These are phyloP conservation scores for Drosophila ironensis DNA, from an alignment of 1,140 invertebrate species.

Conservation along the genomic window DNA sequence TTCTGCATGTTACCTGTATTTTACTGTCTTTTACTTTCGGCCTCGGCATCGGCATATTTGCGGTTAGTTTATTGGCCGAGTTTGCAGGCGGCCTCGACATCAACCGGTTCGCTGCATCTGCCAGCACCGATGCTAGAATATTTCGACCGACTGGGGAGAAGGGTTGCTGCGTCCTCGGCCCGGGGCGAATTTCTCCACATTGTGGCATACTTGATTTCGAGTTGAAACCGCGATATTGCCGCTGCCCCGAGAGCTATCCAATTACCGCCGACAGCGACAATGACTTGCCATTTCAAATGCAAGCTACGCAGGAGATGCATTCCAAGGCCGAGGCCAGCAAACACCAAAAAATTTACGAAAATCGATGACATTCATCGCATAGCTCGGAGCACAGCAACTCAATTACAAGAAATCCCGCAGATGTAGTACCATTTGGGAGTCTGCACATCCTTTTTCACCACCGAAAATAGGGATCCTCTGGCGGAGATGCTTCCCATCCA, in stretches of 20 bases:
- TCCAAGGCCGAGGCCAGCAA: too few relatives aligned
- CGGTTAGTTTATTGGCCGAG: constrained; percentile 72
- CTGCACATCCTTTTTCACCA: too few relatives aligned
- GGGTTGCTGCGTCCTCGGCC: neutral
- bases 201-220: constrained; percentile 33
- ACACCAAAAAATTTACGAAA: too few relatives aligned
- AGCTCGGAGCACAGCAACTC: too few relatives aligned
- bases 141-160: too few relatives aligned
- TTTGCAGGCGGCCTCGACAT: constrained; percentile 13
- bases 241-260: neutral
- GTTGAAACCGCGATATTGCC: neutral
- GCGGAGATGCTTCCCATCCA: too few relatives aligned
- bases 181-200: constrained; percentile 57
- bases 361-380: too few relatives aligned
- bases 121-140: too few relatives aligned
- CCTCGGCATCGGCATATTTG: constrained; percentile 53
- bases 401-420: too few relatives aligned
- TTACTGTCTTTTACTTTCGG: constrained; percentile 14
- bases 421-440: too few relatives aligned
- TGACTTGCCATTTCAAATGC: neutral
- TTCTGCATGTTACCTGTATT: neutral
- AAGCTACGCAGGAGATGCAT: neutral
- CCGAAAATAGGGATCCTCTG: too few relatives aligned
- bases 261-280: neutral
- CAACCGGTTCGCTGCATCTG: constrained; percentile 18